Conservation (phyloP, 1,140 invertebrate genomes). For the Eciton burchellii region DNA sequence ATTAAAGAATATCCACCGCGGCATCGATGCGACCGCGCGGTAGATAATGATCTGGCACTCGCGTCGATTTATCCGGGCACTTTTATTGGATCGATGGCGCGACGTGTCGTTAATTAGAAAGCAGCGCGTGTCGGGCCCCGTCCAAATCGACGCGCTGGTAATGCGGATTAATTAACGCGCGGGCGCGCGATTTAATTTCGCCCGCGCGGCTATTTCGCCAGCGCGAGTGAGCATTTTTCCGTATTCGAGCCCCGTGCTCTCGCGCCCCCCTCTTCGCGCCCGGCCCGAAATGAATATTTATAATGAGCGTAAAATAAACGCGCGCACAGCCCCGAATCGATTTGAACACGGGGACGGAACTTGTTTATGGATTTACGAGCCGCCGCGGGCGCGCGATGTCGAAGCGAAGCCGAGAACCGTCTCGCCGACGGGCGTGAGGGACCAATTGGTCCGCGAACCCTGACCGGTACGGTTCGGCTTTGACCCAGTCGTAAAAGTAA, state of each 20-base stretch:
- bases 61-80: conserved; percentile 71
- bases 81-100: conserved; percentile 73
- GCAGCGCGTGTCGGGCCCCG: conserved; percentile 69
- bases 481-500: conserved; percentile 83
- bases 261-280: conserved; percentile 18
- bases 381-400: not conserved
- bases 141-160: conserved; percentile 66
- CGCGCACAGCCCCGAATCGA: not conserved
- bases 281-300: conserved; percentile 53
- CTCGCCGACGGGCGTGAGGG: conserved; percentile 68
- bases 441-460: conserved; percentile 77
- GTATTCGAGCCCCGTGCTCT: conserved; percentile 59
- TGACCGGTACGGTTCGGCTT: conserved; percentile 77
- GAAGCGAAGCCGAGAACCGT: conserved; percentile 67
- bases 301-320: conserved; percentile 30
- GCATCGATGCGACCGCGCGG: conserved; percentile 53
- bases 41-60: conserved; percentile 58
- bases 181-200: conserved; percentile 73
- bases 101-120: conserved; percentile 73
- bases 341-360: not conserved
- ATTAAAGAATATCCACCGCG: conserved; percentile 67
- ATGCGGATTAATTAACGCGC: conserved; percentile 75
- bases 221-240: conserved; percentile 62
- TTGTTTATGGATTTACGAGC: conserved; percentile 33
- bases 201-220: conserved; percentile 19